Conservation (phyloP, 2,797 vertebrate genomes). For the Acipenser oxyrinchus region DNA sequence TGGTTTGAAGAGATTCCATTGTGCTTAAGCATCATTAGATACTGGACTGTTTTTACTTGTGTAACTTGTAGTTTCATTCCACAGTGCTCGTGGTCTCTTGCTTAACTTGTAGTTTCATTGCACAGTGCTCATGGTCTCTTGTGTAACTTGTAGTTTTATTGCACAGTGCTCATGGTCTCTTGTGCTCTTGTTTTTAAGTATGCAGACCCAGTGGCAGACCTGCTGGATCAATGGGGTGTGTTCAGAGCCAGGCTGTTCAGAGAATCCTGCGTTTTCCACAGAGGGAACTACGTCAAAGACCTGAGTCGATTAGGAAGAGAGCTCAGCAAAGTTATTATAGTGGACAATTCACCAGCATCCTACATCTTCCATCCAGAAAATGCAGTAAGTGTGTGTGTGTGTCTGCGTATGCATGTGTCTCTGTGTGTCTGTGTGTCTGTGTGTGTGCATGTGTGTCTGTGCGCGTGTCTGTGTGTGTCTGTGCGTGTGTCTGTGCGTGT, state of each 20-base stretch:
- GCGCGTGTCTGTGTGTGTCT: too few species aligned
- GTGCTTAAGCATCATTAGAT: too few species aligned
- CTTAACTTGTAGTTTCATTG: too few species aligned
- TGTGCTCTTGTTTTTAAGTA: slow-evolving; percentile 58
- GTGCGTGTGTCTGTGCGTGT: too few species aligned
- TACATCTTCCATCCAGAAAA: slow-evolving; percentile 99
- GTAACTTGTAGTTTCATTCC: not conserved
- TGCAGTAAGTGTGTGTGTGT: slow-evolving; percentile 71
- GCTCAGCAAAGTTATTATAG: slow-evolving; percentile 90
- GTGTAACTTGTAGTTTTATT: too few species aligned
- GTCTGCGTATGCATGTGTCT: too few species aligned
- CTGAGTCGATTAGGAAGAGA: slow-evolving; percentile 90
- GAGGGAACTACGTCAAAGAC: slow-evolving; percentile 98
- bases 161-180: not conserved
- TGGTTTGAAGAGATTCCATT: not conserved
- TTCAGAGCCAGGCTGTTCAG: slow-evolving; percentile 91
- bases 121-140: too few species aligned
- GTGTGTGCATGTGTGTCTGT: too few species aligned
- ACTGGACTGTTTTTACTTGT: not conserved
- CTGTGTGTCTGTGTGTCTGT: too few species aligned
- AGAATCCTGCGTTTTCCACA: slow-evolving; percentile 97
- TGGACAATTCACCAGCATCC: slow-evolving; percentile 97
- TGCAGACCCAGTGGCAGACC: slow-evolving; percentile 92
- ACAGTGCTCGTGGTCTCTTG: too few species aligned
- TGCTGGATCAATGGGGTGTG: slow-evolving; percentile 93